Percentiles rank a stretch among this genome's conserved stretches.
phyloP scores from a whole-genome alignment of 2,113 vertebrate genomes.

The Gambusia affinis region DNA sequence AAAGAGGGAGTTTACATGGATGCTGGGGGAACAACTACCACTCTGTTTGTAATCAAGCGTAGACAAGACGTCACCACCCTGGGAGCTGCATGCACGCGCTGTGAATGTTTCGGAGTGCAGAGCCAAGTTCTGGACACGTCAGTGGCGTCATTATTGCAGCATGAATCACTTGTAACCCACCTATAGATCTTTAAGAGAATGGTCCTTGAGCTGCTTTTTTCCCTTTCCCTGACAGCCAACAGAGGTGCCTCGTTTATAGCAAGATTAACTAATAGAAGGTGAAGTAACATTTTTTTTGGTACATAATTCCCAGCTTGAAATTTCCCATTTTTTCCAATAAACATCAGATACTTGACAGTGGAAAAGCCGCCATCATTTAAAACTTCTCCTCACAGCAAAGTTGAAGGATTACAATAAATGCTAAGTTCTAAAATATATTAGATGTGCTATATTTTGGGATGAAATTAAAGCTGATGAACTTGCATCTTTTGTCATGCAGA shows the following conservation, averaged over 20 bases:
- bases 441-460: slow-evolving; percentile 11
- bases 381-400: slow-evolving; percentile 11
- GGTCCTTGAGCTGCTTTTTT: not conserved
- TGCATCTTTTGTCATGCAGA: not conserved
- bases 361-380: not conserved
- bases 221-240: not conserved
- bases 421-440: too few species aligned
- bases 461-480: slow-evolving; percentile 3
- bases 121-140: slow-evolving; percentile 46
- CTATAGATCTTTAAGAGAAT: not conserved
- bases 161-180: slow-evolving; percentile 10
- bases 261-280: not conserved
- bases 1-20: slow-evolving; percentile 42
- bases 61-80: slow-evolving; percentile 54
- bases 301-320: slow-evolving; percentile 12
- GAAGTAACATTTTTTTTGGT: not conserved
- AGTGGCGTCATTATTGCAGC: not conserved
- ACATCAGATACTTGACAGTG: slow-evolving; percentile 15
- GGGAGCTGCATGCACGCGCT: slow-evolving; percentile 41
- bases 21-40: slow-evolving; percentile 49
- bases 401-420: slow-evolving; percentile 9
- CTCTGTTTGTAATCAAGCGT: slow-evolving; percentile 58
- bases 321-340: not conserved
- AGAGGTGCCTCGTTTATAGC: not conserved
- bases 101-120: slow-evolving; percentile 41